These are phyloP conservation scores for Emmelina monodactyla DNA, from an alignment of 2,888 invertebrate species.

Conservation along the genomic window DNA sequence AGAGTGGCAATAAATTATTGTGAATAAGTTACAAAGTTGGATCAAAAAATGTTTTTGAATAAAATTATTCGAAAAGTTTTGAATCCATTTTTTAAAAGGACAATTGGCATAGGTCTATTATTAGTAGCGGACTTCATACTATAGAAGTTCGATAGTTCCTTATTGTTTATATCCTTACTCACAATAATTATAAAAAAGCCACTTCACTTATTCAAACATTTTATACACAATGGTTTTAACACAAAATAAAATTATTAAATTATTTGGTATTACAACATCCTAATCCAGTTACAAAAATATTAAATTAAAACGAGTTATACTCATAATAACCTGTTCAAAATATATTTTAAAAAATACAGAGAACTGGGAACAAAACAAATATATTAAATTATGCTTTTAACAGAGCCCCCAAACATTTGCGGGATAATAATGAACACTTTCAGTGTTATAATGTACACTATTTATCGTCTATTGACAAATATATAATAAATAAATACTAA, in stretches of 20 bases:
- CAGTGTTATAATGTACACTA: conserved; percentile 26
- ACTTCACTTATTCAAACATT: conserved; percentile 18
- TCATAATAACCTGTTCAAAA: conserved; percentile 35
- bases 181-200: conserved; percentile 33
- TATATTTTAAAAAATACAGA: conserved; percentile 24
- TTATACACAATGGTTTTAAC: conserved; percentile 1
- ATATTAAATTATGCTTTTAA: conserved; percentile 37
- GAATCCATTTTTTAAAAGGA: background rate
- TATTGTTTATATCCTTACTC: conserved; percentile 27
- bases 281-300: conserved; percentile 33
- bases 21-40: background rate
- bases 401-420: conserved; percentile 27
- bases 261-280: conserved; percentile 61
- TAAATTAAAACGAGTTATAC: conserved; percentile 49
- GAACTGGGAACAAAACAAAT: conserved; percentile 33
- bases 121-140: background rate
- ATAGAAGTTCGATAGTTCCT: background rate
- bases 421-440: conserved; percentile 49
- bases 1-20: conserved; percentile 18
- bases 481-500: background rate
- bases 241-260: conserved; percentile 44
- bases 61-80: background rate
- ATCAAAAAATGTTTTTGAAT: background rate
- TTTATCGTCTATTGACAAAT: conserved; percentile 1
- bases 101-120: background rate